These are phyloP conservation scores for Callospermophilus lateralis DNA, from an alignment of 2,113 vertebrate species.

Conservation along the genomic window DNA sequence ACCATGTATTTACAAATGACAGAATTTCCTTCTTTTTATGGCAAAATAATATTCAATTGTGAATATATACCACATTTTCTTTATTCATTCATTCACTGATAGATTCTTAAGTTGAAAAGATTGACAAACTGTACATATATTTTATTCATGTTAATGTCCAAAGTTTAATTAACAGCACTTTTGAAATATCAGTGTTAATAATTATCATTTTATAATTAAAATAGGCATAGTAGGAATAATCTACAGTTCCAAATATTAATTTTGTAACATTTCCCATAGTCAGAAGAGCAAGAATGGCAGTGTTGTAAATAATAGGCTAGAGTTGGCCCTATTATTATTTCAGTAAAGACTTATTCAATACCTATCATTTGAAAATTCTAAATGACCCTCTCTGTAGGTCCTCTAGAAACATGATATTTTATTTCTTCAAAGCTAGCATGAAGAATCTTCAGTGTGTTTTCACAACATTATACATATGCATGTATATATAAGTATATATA, in stretches of 20 bases:
- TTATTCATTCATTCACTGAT: not conserved
- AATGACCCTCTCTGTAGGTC: too few species aligned
- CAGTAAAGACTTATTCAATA: not conserved
- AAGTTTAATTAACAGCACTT: not conserved
- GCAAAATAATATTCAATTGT: not conserved
- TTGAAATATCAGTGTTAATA: not conserved
- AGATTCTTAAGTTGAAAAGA: not conserved
- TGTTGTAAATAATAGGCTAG: not conserved
- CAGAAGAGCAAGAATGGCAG: not conserved
- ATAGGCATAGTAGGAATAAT: not conserved
- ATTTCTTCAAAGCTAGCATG: not conserved
- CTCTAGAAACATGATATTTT: not conserved
- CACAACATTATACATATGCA: not conserved
- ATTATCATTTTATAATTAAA: not conserved
- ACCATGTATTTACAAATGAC: not conserved
- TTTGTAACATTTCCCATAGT: not conserved
- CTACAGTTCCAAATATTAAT: not conserved
- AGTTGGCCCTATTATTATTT: not conserved
- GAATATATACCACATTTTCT: not conserved
- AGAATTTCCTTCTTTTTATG: not conserved
- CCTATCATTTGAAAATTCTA: not conserved
- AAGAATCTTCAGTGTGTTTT: not conserved
- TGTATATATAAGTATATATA: too few species aligned
- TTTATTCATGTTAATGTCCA: not conserved
- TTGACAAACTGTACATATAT: not conserved